Base-by-base conservation (phyloP, 2,797 vertebrate genomes). In the Tadarida brasiliensis region DNA sequence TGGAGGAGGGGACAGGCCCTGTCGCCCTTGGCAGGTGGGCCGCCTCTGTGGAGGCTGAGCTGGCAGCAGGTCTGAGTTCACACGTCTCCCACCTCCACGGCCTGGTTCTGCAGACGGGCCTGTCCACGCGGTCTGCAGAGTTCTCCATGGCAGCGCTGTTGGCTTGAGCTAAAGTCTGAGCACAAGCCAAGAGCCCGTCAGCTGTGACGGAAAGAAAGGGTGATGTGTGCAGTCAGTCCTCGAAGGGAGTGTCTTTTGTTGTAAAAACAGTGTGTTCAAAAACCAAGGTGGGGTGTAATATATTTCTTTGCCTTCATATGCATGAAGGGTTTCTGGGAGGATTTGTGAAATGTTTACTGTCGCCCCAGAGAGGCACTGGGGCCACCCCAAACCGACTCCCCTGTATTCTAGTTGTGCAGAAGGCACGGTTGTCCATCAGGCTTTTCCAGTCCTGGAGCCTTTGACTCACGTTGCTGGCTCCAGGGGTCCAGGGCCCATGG, bases 201-300 rank as follows among this genome's bases (percentile, higher is more conserved):
- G 39, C 39, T 44, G 39, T 44, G 39, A 44, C 39, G 39, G 39
- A 7, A 44, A 44, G 39, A 7, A 7, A 44, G 39, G 39, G 39
- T 44, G 39, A 44, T 44, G 39, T n/a, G 39, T 44, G 39, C 39
- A 7, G 39, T 44, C 39, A 44, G 35, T 28, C 35, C 1, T 12
- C 11, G 30, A 1, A 1, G 35, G 76, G 28, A 33, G 30, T 17
- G 22, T 19, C 51, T 49, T 35, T 57, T 26, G 54, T 57, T 5
- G n/a, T 26, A 3, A 39, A 35, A 22, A 28, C 4, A 19, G 30
- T 4, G 15, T 70, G 51, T 59, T 16, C 12, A n/a, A 26, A 7
- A 15, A 26, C 39, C 6, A 2, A 5, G 12, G 51, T 30, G n/a
- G 28, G 35, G 51, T 1, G 0, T 11, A 0, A 17, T 17, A 16